These are phyloP conservation scores for Noturus placidus DNA, from an alignment of 2,113 vertebrate species.

Conservation along the genomic window DNA sequence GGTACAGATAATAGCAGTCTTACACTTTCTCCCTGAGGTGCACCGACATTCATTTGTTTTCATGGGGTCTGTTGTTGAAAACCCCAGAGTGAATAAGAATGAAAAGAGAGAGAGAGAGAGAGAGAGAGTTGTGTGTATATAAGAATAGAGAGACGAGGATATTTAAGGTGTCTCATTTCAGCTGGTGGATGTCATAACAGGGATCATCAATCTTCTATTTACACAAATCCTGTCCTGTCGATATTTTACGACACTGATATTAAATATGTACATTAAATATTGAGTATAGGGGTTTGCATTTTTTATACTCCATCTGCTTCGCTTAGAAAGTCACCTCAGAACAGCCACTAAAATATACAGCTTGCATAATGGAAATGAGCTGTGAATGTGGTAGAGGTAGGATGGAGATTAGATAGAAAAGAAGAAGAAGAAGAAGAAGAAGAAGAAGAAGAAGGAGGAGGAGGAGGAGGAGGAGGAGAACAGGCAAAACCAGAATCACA, in stretches of 20 bases:
- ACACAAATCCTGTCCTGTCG: not conserved
- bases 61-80: slow-evolving; percentile 7
- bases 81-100: slow-evolving; percentile 45
- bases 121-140: slow-evolving; percentile 22
- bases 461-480: not conserved
- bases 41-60: slow-evolving; percentile 32
- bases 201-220: not conserved
- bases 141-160: not conserved
- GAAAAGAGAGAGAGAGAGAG: slow-evolving; percentile 49
- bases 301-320: not conserved
- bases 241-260: not conserved
- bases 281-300: not conserved
- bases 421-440: not conserved
- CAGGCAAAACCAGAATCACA: not conserved
- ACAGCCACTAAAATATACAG: not conserved
- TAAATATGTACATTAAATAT: slow-evolving; percentile 1
- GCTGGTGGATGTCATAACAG: not conserved
- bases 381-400: not conserved
- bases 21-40: slow-evolving; percentile 30
- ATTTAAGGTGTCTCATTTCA: not conserved
- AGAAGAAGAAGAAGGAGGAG: not conserved
- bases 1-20: slow-evolving; percentile 43
- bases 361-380: not conserved
- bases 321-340: not conserved
- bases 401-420: not conserved